phyloP scores from a whole-genome alignment of 2,888 invertebrate species.

The Pteria penguin region DNA sequence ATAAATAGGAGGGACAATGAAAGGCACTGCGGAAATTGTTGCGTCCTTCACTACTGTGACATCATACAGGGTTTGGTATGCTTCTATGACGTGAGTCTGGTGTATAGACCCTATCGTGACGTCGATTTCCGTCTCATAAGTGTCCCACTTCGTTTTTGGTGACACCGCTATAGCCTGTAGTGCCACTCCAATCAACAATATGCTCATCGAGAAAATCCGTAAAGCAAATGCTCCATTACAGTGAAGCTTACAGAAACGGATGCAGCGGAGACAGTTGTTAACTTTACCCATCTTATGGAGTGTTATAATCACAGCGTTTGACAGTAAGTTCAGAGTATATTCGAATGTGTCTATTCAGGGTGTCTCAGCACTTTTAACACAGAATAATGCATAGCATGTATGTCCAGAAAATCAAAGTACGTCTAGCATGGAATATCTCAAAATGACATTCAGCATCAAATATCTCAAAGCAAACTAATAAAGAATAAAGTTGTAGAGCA shows the following conservation, averaged over 20 bases:
- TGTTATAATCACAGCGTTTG: too few species aligned
- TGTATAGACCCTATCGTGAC: neutral
- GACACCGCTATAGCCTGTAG: neutral
- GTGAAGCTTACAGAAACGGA: neutral
- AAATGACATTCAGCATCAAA: too few species aligned
- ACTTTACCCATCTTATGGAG: neutral
- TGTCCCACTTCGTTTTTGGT: neutral
- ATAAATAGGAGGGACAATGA: neutral
- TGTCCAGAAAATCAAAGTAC: too few species aligned
- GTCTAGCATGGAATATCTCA: too few species aligned
- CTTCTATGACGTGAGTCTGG: neutral
- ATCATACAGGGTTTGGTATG: neutral
- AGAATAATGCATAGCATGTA: too few species aligned
- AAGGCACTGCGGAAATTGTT: neutral
- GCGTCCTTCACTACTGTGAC: neutral
- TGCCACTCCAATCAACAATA: neutral
- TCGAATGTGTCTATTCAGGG: too few species aligned
- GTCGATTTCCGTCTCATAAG: neutral
- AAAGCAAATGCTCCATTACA: neutral
- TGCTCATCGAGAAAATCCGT: neutral
- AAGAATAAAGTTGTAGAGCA: too few species aligned
- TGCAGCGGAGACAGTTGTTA: neutral
- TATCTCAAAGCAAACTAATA: too few species aligned
- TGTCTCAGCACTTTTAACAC: too few species aligned
- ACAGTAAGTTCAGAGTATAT: too few species aligned